Evolutionary conservation across 2,113 vertebrate species (phyloP).

Genomic region (Seriola aureovittata): DNA sequence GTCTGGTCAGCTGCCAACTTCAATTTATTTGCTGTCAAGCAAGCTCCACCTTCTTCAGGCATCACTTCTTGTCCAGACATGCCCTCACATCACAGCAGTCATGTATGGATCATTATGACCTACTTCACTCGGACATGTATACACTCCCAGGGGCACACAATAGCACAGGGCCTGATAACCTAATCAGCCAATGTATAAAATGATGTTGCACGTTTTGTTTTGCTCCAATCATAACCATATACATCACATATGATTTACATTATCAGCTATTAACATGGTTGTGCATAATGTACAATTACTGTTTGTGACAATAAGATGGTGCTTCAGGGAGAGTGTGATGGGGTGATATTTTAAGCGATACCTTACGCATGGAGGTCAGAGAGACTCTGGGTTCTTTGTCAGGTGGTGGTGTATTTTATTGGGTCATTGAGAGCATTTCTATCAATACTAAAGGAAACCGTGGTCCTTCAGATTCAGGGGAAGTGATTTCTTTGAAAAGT

Average conservation of each 20-base stretch:
- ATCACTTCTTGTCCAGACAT: background rate
- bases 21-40: constrained; percentile 2
- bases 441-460: background rate
- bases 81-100: background rate
- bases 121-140: background rate
- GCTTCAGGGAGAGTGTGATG: background rate
- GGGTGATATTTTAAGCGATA: background rate
- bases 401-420: background rate
- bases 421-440: background rate
- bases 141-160: background rate
- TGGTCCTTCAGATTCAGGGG: background rate
- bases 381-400: background rate
- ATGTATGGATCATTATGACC: background rate
- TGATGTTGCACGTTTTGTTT: background rate
- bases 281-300: background rate
- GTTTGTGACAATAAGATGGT: background rate
- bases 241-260: too few relatives aligned
- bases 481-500: constrained; percentile 1
- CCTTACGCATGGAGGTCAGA: background rate
- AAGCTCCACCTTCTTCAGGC: constrained; percentile 1
- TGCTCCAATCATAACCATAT: background rate
- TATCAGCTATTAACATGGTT: background rate
- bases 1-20: constrained; percentile 19
- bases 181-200: background rate
- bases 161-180: background rate